Evolutionary conservation across 2,888 invertebrate species (phyloP).

Genomic region (Ashinkailepas kermadecensis): DNA sequence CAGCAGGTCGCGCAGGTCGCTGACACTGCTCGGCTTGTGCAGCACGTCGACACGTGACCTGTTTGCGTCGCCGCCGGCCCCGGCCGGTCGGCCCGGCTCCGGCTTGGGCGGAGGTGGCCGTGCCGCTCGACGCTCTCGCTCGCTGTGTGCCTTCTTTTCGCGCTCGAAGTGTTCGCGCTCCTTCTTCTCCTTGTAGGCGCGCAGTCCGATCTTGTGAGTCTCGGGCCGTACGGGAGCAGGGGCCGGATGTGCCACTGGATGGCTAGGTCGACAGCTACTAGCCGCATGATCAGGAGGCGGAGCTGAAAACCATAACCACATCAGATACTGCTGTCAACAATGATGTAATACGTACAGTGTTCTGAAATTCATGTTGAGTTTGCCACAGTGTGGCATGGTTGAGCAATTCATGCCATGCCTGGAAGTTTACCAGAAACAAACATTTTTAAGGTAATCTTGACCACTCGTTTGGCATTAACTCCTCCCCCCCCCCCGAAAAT

Average conservation of each 20-base stretch:
- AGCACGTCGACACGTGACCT: not conserved
- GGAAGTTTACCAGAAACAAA: no score
- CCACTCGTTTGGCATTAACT: no score
- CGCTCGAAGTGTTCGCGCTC: constrained; percentile 32
- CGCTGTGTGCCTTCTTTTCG: constrained; percentile 24
- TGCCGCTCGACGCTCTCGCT: not conserved
- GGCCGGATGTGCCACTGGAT: not conserved
- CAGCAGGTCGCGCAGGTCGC: constrained; percentile 11
- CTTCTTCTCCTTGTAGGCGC: constrained; percentile 31
- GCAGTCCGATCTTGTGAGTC: constrained; percentile 31
- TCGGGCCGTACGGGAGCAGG: constrained; percentile 6
- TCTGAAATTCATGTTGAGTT: no score
- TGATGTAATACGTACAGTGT: no score
- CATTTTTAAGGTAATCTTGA: no score
- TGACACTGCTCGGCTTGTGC: not conserved
- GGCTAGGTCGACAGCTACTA: constrained; percentile 12
- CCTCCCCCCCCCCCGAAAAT: no score
- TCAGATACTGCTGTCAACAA: no score
- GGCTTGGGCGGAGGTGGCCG: not conserved
- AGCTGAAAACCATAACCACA: not conserved
- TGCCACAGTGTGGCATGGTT: no score
- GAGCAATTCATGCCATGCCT: no score
- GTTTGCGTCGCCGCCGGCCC: not conserved
- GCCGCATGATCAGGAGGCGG: constrained; percentile 27
- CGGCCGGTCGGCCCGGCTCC: not conserved